These are phyloP conservation scores for Pachycephala philippinensis DNA, from an alignment of 2,113 vertebrate species.

Conservation along the genomic window DNA sequence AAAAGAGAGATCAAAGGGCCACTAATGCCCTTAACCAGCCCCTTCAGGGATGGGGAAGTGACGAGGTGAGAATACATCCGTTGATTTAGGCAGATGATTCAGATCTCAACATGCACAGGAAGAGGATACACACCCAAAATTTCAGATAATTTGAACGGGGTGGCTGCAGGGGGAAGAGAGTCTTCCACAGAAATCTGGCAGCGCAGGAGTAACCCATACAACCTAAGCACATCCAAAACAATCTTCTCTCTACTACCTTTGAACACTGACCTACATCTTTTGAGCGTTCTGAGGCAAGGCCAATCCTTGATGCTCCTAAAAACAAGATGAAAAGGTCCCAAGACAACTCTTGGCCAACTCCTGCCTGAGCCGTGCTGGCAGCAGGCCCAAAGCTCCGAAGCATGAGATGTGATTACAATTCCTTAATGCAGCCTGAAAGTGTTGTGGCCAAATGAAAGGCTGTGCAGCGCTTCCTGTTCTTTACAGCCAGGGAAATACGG, in stretches of 20 bases:
- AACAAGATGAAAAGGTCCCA: neutral
- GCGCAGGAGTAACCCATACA: neutral
- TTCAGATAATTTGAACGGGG: neutral
- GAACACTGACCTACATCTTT: neutral
- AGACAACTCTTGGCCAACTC: neutral
- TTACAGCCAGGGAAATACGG: neutral
- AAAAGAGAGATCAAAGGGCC: slow-evolving; percentile 34
- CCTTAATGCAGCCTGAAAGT: slow-evolving; percentile 1
- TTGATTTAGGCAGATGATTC: slow-evolving; percentile 19
- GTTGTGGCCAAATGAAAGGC: neutral
- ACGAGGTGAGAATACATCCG: neutral
- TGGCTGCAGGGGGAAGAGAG: neutral
- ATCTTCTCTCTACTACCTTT: neutral
- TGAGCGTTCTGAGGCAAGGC: neutral
- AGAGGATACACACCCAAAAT: slow-evolving; percentile 19
- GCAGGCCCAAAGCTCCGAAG: neutral
- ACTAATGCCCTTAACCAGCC: slow-evolving; percentile 12
- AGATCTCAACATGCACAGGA: slow-evolving; percentile 23
- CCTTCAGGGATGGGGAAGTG: slow-evolving; percentile 22
- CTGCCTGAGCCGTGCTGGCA: neutral
- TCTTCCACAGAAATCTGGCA: neutral
- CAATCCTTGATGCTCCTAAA: neutral
- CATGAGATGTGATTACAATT: slow-evolving; percentile 41
- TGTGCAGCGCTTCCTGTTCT: neutral
- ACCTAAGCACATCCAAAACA: neutral